Base-by-base conservation (phyloP, 30 jellyfish, hydroid and myxozoan species). In the Catostylus mosaicus region DNA sequence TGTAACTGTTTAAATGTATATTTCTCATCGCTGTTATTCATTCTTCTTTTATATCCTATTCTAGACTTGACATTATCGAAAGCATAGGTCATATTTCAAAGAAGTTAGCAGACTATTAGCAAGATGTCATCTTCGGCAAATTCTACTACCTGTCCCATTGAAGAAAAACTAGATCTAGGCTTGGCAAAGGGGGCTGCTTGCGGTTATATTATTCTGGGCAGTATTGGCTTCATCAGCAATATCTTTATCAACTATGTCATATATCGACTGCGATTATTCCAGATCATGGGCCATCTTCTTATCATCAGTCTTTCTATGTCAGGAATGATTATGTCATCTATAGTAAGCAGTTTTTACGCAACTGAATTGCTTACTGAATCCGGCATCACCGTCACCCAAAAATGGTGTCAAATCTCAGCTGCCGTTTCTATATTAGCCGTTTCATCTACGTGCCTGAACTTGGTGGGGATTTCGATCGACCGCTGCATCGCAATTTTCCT, bases 381-480 rank as follows among this genome's bases (percentile, higher is more conserved):
- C 23, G 78, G 84, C 33, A 18, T 46, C 61, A 30, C 90, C 8
- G 75, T 38, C 7, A 24, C 76, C 30, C 90, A 80, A 40, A 6
- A n/a, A 8, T 80, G 90, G 90, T 80, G 90, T 68, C 76, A 69
- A 5, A 18, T 80, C 8, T 46, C 73, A 34, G 90, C 84, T 14
- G 83, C 66, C 7, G 30, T 80, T 33, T 51, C 84, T 22, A 32
- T 80, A 32, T 77, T 80, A 52, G 90, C 90, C 2, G 51, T 66
- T 33, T 66, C 73, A 5, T 66, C 83, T 50, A 80, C 90, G 65
- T 80, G 90, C 62, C 61, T 80, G 68, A 80, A 67, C 38, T 77
- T 80, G 56, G 90, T 80, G 9, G 74, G 90, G 14, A 67, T 80
- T 36, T 80, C 90, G 24, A 37, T 80, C 34, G 90, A 80, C 77